Evolutionary conservation across 2,113 vertebrate genomes (phyloP).

Genomic region (Malaclemys terrapin): DNA sequence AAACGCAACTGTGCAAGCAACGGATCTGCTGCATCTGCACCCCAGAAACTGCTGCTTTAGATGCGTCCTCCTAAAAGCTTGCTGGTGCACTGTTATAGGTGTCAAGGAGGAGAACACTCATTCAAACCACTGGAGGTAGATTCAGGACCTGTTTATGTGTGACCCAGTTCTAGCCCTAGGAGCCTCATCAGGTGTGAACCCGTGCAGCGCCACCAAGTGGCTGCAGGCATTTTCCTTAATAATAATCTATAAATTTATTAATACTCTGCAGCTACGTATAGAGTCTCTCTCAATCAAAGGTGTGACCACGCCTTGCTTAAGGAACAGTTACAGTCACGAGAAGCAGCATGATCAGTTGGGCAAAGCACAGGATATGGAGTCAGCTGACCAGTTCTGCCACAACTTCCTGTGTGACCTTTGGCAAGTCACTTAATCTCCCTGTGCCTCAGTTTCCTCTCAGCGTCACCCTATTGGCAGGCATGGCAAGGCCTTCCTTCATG

Average conservation of each 20-base stretch:
- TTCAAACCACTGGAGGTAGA: neutral
- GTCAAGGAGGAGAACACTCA: no score
- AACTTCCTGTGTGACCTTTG: neutral
- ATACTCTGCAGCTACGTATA: neutral
- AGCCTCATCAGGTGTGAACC: neutral
- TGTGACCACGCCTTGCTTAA: neutral
- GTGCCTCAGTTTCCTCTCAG: neutral
- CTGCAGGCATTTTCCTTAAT: neutral
- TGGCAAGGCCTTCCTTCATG: neutral
- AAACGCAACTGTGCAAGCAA: neutral
- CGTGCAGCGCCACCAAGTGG: neutral
- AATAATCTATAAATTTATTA: neutral
- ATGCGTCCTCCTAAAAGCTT: neutral
- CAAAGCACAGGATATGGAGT: neutral
- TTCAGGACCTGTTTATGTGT: neutral
- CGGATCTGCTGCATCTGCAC: fast-evolving
- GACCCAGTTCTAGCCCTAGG: neutral
- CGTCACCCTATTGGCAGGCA: neutral
- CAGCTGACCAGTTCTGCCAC: neutral
- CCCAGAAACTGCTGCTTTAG: neutral
- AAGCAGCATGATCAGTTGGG: neutral
- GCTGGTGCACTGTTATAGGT: no score
- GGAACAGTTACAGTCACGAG: neutral
- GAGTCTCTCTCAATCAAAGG: neutral
- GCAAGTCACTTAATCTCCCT: conserved; percentile 22